Percentiles rank a stretch among this genome's conserved stretches.
These are phyloP conservation scores for Aurelia sp. DNA, from an alignment of 30 jellyfish, hydroid and myxozoan species.

Conservation along the genomic window DNA sequence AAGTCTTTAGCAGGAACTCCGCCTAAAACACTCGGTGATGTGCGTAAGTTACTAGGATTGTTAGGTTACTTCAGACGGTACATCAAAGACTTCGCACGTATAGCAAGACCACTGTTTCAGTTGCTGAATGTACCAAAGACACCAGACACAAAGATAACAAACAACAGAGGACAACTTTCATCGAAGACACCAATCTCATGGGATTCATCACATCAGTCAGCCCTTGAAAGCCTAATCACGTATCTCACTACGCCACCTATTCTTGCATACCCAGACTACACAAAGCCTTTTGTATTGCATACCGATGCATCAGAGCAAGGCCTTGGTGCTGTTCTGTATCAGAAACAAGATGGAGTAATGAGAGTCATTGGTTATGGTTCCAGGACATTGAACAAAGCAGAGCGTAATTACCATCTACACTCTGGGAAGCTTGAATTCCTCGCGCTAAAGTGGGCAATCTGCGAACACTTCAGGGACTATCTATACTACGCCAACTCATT, in stretches of 20 bases:
- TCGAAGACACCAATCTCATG: slow-evolving; percentile 17
- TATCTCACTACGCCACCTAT: slow-evolving; percentile 31
- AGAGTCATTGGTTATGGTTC: slow-evolving; percentile 39
- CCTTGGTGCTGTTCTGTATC: slow-evolving; percentile 60
- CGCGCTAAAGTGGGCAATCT: slow-evolving; percentile 33
- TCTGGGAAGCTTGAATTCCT: background rate
- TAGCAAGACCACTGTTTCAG: slow-evolving; percentile 46
- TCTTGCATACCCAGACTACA: too few species aligned
- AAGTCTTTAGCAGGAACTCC: background rate
- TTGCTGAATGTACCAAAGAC: slow-evolving; percentile 31
- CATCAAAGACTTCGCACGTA: slow-evolving; percentile 35
- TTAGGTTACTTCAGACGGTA: slow-evolving; percentile 38
- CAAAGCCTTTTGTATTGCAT: too few species aligned
- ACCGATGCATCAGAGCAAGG: slow-evolving; percentile 56
- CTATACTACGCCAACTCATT: slow-evolving; percentile 7
- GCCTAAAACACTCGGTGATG: slow-evolving; percentile 25
- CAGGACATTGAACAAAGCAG: slow-evolving; percentile 21
- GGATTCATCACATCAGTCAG: slow-evolving; percentile 5
- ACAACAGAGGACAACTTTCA: slow-evolving; percentile 21
- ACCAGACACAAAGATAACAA: slow-evolving; percentile 5
- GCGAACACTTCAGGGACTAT: slow-evolving; percentile 23
- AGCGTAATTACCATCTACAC: slow-evolving; percentile 24
- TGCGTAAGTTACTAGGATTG: slow-evolving; percentile 37
- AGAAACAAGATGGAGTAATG: slow-evolving; percentile 14
- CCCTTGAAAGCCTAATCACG: slow-evolving; percentile 3